These are phyloP conservation scores for Diachasmimorpha longicaudata DNA, from an alignment of 1,140 invertebrate species.

Conservation along the genomic window DNA sequence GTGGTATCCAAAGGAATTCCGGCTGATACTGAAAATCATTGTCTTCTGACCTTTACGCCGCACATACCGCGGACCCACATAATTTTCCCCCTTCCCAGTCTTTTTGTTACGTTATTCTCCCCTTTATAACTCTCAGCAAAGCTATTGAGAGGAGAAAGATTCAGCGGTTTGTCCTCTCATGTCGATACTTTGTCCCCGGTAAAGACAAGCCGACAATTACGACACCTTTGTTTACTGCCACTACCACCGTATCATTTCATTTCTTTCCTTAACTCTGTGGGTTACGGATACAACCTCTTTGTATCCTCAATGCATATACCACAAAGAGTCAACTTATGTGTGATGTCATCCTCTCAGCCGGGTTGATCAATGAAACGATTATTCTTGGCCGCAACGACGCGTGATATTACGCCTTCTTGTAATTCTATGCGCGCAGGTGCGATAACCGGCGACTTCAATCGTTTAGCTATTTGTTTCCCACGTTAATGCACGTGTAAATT, in stretches of 20 bases:
- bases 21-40: constrained; percentile 25
- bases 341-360: constrained; percentile 25
- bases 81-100: neutral
- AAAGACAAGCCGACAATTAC: constrained; percentile 33
- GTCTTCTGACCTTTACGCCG: constrained; percentile 24
- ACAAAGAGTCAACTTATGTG: constrained; percentile 3
- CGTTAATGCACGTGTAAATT: neutral
- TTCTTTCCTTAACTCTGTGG: constrained; percentile 6
- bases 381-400: constrained; percentile 19
- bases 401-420: constrained; percentile 15
- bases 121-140: neutral
- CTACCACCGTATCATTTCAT: neutral
- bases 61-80: neutral
- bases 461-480: neutral
- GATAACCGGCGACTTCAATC: constrained; percentile 16
- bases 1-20: neutral
- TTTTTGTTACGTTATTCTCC: neutral
- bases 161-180: neutral
- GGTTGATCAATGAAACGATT: constrained; percentile 28
- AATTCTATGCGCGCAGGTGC: constrained; percentile 18
- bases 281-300: constrained; percentile 2
- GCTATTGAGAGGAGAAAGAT: neutral
- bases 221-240: constrained; percentile 30
- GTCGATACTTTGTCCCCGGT: constrained; percentile 25
- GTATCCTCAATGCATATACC: constrained; percentile 13